phyloP scores from a whole-genome alignment of 2,888 invertebrate genomes.

The Leuctra nigra region DNA sequence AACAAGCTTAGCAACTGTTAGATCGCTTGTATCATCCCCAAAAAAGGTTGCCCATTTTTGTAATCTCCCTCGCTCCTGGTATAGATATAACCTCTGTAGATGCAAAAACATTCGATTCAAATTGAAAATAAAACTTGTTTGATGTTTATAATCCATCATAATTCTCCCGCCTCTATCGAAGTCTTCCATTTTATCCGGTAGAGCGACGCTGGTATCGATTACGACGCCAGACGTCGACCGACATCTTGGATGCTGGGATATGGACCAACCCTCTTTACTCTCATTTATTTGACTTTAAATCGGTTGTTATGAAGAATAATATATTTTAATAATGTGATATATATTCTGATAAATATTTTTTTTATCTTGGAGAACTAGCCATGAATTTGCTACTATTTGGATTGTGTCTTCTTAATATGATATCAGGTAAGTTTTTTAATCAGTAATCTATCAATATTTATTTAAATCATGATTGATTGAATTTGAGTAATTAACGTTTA shows the following conservation, averaged over 20 bases:
- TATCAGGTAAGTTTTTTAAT: background rate
- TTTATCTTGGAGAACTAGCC: too few relatives aligned
- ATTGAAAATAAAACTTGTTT: too few relatives aligned
- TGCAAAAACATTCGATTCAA: too few relatives aligned
- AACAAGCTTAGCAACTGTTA: too few relatives aligned
- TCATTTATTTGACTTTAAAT: background rate
- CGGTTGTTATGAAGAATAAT: background rate
- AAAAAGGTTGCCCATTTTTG: too few relatives aligned
- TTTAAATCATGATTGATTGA: background rate
- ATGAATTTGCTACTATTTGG: background rate
- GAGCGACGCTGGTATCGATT: background rate
- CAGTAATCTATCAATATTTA: background rate
- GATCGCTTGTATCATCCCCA: too few relatives aligned
- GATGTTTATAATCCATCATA: too few relatives aligned
- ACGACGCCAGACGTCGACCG: background rate
- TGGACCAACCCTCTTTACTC: constrained; percentile 11
- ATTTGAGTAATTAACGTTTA: background rate
- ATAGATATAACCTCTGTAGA: too few relatives aligned
- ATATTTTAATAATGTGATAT: too few relatives aligned
- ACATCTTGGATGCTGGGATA: constrained; percentile 17
- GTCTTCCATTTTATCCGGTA: background rate
- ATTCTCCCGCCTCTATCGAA: too few relatives aligned
- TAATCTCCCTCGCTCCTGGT: too few relatives aligned
- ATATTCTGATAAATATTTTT: too few relatives aligned
- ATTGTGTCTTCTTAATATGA: background rate